Evolutionary conservation across 2,797 vertebrate genomes (phyloP), one percentile per base, ranked within the genome.

Genomic region (Lithobates pipiens): DNA sequence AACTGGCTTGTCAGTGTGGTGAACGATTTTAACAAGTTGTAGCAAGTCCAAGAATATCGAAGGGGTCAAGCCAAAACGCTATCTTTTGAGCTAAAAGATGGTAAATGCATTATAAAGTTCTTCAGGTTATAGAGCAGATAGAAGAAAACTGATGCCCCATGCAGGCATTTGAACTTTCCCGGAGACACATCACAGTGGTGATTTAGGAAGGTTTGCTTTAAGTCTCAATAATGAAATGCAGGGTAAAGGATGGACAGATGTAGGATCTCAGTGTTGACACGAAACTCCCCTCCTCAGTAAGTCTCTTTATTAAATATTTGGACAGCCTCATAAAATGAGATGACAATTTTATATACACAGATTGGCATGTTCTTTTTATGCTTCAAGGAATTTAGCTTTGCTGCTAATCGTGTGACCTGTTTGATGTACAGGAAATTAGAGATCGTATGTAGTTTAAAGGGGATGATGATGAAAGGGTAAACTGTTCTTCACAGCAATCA

Each of bases 351-450:
- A 67, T 34, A 34, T 39, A 44, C 29, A 80, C 42, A 54, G 32
- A 13, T 21, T 57, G 44, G 25, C 36, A 54, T 50, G n/a, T 42
- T 15, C 21, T 72, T 27, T 46, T 27, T 9, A 34, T 36, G 68
- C 34, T 61, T 81, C n/a, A 18, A 61, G 32, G 34, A 81, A 61
- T 72, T 6, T 39, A 27, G 39, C 44, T 34, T 11, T 72, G 32
- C 13, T 34, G n/a, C 16, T 61, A 57, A 42, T 76, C 46, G 15
- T 69, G 63, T 76, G 81, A 76, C 44, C 29, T 76, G 69, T 83
- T 83, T 83, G 81, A 77, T 83, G 74, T 76, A 6, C 63, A 70
- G 44, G 72, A 83, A 75, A 67, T 75, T 34, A 25, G 29, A 67
- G 36, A 76, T 65, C 27, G 39, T 67, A 36, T 68, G 81, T 39